These are phyloP conservation scores for Eublepharis macularius DNA, from an alignment of 2,113 vertebrate genomes.

Conservation along the genomic window DNA sequence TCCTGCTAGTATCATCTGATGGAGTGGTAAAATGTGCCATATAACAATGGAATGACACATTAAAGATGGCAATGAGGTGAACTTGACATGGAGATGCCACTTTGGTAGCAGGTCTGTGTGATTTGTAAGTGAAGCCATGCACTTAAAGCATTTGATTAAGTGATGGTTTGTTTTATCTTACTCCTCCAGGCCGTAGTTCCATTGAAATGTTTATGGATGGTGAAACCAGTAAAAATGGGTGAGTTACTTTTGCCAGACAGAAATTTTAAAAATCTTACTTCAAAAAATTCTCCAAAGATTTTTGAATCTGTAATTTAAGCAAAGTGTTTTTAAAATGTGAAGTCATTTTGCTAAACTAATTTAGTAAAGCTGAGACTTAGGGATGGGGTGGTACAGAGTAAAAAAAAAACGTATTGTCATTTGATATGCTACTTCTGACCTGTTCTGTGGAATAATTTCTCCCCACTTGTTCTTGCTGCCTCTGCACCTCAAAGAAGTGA, in stretches of 20 bases:
- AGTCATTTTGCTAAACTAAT: background rate
- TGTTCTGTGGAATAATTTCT: too few relatives aligned
- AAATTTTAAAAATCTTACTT: background rate
- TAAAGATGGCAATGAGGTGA: background rate
- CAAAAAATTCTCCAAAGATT: too few relatives aligned
- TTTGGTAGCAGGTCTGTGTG: background rate
- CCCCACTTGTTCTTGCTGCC: too few relatives aligned
- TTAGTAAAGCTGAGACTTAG: background rate
- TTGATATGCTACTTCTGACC: too few relatives aligned
- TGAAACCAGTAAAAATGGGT: slow-evolving; percentile 58
- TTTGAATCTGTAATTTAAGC: background rate
- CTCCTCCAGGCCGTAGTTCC: slow-evolving; percentile 72
- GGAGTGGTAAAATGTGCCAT: background rate
- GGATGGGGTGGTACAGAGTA: too few relatives aligned
- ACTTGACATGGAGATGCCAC: background rate
- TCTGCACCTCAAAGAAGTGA: too few relatives aligned
- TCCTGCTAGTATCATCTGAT: background rate
- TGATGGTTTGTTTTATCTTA: slow-evolving; percentile 6
- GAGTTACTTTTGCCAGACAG: background rate
- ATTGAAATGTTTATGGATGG: slow-evolving; percentile 72
- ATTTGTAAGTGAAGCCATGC: background rate
- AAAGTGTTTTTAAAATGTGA: background rate
- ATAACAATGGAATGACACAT: background rate
- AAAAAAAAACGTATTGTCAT: too few relatives aligned
- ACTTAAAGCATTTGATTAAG: background rate